phyloP scores from a whole-genome alignment of 2,113 vertebrate genomes.

The Eurystomus gularis region DNA sequence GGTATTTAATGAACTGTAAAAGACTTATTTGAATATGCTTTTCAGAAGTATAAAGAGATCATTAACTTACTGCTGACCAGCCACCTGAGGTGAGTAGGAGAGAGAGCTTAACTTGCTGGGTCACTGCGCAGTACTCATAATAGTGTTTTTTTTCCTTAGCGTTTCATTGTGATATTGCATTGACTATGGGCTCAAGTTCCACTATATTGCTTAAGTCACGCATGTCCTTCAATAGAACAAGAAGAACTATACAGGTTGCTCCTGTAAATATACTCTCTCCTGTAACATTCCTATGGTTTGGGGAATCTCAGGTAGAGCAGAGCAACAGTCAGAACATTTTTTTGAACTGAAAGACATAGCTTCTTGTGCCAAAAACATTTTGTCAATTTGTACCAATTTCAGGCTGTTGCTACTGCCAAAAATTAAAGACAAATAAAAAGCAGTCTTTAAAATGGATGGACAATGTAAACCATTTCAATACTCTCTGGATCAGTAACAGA shows the following conservation, averaged over 20 bases:
- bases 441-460: background rate
- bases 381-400: background rate
- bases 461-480: background rate
- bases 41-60: constrained; percentile 15
- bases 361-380: background rate
- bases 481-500: background rate
- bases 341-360: background rate
- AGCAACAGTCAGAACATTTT: background rate
- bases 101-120: background rate
- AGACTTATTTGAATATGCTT: constrained; percentile 35
- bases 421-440: background rate
- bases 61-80: constrained; percentile 54
- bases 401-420: background rate
- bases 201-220: background rate
- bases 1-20: constrained; percentile 31
- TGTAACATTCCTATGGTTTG: background rate
- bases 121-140: background rate
- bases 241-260: background rate
- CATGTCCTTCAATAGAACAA: background rate
- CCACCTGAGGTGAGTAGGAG: constrained; percentile 36
- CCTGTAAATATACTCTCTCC: background rate
- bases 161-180: background rate
- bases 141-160: background rate
- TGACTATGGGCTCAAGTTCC: background rate
- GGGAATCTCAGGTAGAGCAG: background rate